These are phyloP conservation scores for Mus musculus DNA, from an alignment of 2,113 vertebrate species.

Conservation along the genomic window DNA sequence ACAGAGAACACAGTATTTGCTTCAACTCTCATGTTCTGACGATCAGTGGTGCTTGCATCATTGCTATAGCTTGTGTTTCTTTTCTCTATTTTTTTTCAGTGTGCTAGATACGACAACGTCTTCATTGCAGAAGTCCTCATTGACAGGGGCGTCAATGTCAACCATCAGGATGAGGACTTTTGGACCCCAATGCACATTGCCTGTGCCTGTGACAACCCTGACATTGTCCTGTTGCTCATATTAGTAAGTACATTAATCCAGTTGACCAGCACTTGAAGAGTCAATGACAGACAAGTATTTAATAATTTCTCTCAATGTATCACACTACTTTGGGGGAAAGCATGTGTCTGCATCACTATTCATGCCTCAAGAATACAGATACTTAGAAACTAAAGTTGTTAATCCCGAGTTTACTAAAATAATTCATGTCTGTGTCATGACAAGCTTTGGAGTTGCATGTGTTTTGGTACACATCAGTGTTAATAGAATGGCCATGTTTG, in stretches of 20 bases:
- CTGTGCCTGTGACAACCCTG: conserved; percentile 94
- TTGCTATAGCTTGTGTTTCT: background rate
- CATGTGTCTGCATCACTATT: rapidly evolving
- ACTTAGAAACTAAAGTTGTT: background rate
- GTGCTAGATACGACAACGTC: conserved; percentile 95
- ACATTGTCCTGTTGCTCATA: conserved; percentile 93
- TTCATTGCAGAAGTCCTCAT: conserved; percentile 95
- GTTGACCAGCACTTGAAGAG: background rate
- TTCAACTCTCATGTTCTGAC: background rate
- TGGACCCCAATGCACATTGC: conserved; percentile 97
- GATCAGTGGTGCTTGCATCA: background rate
- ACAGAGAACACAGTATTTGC: background rate
- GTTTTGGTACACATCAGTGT: background rate
- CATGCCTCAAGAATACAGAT: background rate
- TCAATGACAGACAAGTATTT: background rate
- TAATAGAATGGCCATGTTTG: background rate
- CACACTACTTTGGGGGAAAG: background rate
- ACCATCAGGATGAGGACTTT: conserved; percentile 96
- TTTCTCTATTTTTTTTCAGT: conserved; percentile 85
- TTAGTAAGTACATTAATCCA: conserved; percentile 88
- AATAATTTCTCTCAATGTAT: background rate
- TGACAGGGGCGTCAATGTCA: conserved; percentile 93
- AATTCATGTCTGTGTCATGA: background rate
- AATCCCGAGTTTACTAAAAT: background rate
- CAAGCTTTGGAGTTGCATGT: background rate